These are phyloP conservation scores for Chamaea fasciata DNA, from an alignment of 2,113 vertebrate species.

Conservation along the genomic window DNA sequence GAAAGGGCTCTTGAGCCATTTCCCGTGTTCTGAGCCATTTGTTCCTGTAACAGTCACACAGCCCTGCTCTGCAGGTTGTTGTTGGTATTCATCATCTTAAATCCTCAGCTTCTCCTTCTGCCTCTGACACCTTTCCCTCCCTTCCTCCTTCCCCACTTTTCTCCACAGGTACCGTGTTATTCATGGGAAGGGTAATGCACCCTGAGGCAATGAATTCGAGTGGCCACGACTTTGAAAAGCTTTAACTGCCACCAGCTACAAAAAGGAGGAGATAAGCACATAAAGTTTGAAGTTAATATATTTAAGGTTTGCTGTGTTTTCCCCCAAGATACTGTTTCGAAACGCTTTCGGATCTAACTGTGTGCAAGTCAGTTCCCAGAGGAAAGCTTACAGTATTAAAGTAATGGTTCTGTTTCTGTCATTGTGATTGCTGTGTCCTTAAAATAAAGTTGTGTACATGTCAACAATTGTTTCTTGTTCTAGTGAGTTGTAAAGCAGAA, in stretches of 20 bases:
- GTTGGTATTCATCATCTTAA: not conserved
- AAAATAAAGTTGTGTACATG: constrained; percentile 74
- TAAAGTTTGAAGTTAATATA: constrained; percentile 71
- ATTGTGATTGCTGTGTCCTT: constrained; percentile 71
- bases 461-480: constrained; percentile 61
- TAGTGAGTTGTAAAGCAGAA: constrained; percentile 28
- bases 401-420: constrained; percentile 53
- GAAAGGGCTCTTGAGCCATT: not conserved
- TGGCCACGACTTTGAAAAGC: constrained; percentile 87
- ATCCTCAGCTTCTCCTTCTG: not conserved
- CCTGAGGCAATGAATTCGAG: constrained; percentile 88
- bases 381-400: constrained; percentile 69
- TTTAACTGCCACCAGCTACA: constrained; percentile 70
- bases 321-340: constrained; percentile 60
- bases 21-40: not conserved
- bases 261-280: constrained; percentile 70
- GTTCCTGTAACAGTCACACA: not conserved
- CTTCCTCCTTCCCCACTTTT: not conserved
- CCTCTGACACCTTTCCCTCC: not conserved
- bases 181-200: constrained; percentile 97
- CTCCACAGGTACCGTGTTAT: constrained; percentile 83
- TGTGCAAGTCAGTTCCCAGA: constrained; percentile 56
- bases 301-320: constrained; percentile 71
- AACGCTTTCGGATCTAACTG: constrained; percentile 49
- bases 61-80: not conserved